Base-by-base conservation (phyloP, 2,113 vertebrate species). In the Lophura nycthemera region DNA sequence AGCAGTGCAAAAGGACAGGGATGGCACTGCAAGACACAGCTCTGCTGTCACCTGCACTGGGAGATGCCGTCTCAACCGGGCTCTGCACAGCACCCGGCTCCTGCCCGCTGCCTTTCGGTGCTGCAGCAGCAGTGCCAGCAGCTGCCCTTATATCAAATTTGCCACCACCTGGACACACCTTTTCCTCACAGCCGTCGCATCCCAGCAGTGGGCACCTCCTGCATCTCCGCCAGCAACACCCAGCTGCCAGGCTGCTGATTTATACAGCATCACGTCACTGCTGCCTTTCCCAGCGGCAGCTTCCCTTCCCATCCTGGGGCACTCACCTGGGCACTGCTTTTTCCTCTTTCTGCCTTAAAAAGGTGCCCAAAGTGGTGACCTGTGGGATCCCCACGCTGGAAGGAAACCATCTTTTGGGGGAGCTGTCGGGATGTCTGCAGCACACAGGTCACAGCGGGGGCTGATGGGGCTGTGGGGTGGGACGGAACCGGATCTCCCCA, bases 211-310 rank as follows among this genome's bases (percentile, higher is more conserved):
- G 59, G 5, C 89, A 82, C 42, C 87, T 76, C 91, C 43, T 2
- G 2, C 10, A 11, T 60, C 75, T 25, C 50, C 4, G 43, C 8
- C 18, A 66, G 67, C 73, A 84, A 20, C 88, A 78, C 74, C 91
- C 95, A 66, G 36, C 82, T 94, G 92, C 64, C 95, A n/a, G 32
- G 4, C 42, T 24, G 47, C 8, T 95, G 94, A 93, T 93, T 83
- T 73, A 93, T 47, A 52, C 0, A 0, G 20, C 54, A 12, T 1
- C 42, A 50, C 73, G 89, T 95, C 95, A 95, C 29, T 0, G 0
- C 78, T 40, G 82, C 4, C 74, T 27, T 47, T 59, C 18, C 17
- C 0, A 0, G 10, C 2, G n/a, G 64, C 74, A 29, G 0, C n/a
- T 30, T 27, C 65, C 64, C 82, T 52, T 13, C 3, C 14, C 8